phyloP scores from a whole-genome alignment of 2,113 vertebrate species.

The Burhinus oedicnemus region DNA sequence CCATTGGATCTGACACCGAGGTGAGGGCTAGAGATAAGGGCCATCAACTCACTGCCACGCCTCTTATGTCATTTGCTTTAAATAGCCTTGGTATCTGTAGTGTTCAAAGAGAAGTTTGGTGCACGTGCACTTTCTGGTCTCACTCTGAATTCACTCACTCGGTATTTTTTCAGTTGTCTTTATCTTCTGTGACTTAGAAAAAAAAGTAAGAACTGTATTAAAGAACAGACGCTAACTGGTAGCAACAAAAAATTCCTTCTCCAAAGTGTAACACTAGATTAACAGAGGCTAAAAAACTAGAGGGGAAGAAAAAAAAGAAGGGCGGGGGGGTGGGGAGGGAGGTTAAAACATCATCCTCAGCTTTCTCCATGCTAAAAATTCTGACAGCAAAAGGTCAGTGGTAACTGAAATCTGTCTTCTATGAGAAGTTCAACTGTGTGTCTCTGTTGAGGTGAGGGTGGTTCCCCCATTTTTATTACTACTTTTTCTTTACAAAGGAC shows the following conservation, averaged over 20 bases:
- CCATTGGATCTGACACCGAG: slow-evolving; percentile 25
- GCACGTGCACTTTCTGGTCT: neutral
- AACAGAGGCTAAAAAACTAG: neutral
- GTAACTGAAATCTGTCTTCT: neutral
- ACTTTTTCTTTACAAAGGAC: neutral
- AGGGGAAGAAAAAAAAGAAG: neutral
- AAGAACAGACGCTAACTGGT: neutral
- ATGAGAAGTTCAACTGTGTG: neutral
- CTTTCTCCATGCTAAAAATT: neutral
- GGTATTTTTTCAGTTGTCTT: neutral
- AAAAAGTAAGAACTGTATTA: neutral
- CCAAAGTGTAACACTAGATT: neutral
- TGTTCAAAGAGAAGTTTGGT: neutral
- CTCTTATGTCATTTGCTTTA: neutral
- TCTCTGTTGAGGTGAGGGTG: neutral
- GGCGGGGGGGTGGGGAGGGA: too few relatives aligned
- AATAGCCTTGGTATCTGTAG: neutral
- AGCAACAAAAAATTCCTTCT: neutral
- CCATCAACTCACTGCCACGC: neutral
- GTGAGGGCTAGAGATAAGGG: slow-evolving; percentile 4
- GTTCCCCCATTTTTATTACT: neutral
- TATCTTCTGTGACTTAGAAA: neutral
- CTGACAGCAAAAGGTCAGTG: neutral
- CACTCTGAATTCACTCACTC: neutral
- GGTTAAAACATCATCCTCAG: neutral